Evolutionary conservation across 2,888 invertebrate genomes (phyloP), one percentile per base, ranked within the genome.

Genomic region (Saturnia pavonia): DNA sequence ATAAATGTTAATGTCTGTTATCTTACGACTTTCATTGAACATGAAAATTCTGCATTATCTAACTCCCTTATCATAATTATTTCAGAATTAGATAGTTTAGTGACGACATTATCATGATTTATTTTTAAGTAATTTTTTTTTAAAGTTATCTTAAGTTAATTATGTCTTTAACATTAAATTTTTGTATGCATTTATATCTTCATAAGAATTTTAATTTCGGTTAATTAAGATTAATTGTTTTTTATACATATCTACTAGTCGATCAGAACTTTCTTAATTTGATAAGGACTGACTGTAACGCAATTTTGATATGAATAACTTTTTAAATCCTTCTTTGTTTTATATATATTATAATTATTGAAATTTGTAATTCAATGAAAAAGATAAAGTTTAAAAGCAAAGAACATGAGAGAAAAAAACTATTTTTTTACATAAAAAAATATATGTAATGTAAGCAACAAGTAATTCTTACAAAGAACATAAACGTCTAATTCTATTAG

Each of bases 81-180:
- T 60, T 54, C 22, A 22, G 1, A 54, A 27, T 60, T 27, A 57
- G 27, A 60, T 60, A 60, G 14, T 7, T 27, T 14, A 60, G 27
- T 25, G 14, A 60, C 27, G 25, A 27, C 25, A 60, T 60, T 60
- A 60, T 60, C 27, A 60, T 14, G 25, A 60, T 25, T 25, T 25
- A 60, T 60, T 60, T 11, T 60, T 27, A 27, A 51, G 19, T 51
- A 6, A 51, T 48, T 70, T 51, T 9, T 70, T 65, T 43, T 40
- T 67, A 0, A 19, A 19, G 1, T 68, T 16, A 54, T 43, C 1
- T n/a, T n/a, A n/a, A n/a, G n/a, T n/a, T n/a, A n/a, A n/a, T n/a
- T n/a, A n/a, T n/a, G n/a, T n/a, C n/a, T n/a, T n/a, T n/a, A n/a
- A n/a, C n/a, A n/a, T n/a, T n/a, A 54, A 2, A 9, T 8, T 9